Conservation (phyloP, 2,113 vertebrate species). For the Bombycilla garrulus region DNA sequence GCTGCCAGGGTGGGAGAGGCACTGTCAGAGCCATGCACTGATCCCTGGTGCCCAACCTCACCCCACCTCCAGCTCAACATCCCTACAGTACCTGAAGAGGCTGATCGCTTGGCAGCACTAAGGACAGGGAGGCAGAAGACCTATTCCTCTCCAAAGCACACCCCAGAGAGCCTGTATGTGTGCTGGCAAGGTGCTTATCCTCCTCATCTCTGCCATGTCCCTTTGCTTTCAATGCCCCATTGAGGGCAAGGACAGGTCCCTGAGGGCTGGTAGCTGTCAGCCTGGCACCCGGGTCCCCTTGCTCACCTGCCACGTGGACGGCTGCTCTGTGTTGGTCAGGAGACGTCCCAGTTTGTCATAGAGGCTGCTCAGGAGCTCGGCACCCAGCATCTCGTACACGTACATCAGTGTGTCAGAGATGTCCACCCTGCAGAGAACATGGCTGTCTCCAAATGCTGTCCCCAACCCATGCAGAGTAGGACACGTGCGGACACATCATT, state of each 20-base stretch:
- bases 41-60: not conserved
- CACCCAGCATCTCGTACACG: slow-evolving; percentile 97
- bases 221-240: not conserved
- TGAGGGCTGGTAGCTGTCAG: not conserved
- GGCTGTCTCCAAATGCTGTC: not conserved
- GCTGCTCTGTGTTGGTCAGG: slow-evolving; percentile 90
- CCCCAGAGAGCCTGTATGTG: not conserved
- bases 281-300: not conserved
- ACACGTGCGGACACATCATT: not conserved
- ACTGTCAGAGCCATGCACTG: not conserved
- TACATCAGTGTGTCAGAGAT: slow-evolving; percentile 99
- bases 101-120: not conserved
- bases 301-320: slow-evolving; percentile 94
- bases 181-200: not conserved
- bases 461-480: not conserved
- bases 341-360: slow-evolving; percentile 97
- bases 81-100: not conserved
- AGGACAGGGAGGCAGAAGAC: not conserved
- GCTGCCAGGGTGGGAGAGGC: slow-evolving; percentile 71
- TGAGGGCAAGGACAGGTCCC: fast-evolving
- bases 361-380: slow-evolving; percentile 96
- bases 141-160: not conserved
- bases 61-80: not conserved
- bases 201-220: not conserved
- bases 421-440: slow-evolving; percentile 84